Base-by-base conservation (phyloP, 2,113 vertebrate species). In the Varanus komodoensis region DNA sequence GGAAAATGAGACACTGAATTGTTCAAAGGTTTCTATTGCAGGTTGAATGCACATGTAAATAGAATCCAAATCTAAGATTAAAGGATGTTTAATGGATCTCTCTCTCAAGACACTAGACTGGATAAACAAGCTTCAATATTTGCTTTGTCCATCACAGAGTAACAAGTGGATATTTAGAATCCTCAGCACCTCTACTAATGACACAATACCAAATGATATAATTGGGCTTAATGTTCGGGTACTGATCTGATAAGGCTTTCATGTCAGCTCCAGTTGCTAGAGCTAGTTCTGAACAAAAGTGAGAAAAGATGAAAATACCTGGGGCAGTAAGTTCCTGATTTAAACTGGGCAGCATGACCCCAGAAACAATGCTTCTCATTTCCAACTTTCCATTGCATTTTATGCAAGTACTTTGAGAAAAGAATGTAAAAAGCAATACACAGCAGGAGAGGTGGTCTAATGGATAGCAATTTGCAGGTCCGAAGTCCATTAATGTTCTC, bases 371-470 rank as follows among this genome's bases (percentile, higher is more conserved):
- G 89, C 92, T 90, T 69, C 38, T 48, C 3, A 11, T 15, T 91
- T 77, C 23, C 29, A 91, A 23, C 12, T 1, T 0, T 27, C 48
- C 67, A 8, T 80, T 64, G 11, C 57, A 7, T 82, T 94, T 94
- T 91, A 82, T 87, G 14, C 79, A 90, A 90, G 50, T 74, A 48
- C n/a, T 87, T 34, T 89, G 64, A 82, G 12, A 86, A 69, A 90
- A 81, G 52, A 87, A 23, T 3, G 17, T 38, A 90, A 87, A 44
- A 19, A 57, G 44, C 29, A 61, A 77, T 82, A 86, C 68, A 81
- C 57, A 87, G 21, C 11, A 86, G 17, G 69, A 89, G 44, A 80
- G 2, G 4, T 52, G 69, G 71, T 71, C 15, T 1, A 92, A 87
- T 61, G 38, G 90, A 92, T 21, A 69, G 1, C 0, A 1, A 17